phyloP scores from a whole-genome alignment of 2,888 invertebrate species.

The Nomada fucata region DNA sequence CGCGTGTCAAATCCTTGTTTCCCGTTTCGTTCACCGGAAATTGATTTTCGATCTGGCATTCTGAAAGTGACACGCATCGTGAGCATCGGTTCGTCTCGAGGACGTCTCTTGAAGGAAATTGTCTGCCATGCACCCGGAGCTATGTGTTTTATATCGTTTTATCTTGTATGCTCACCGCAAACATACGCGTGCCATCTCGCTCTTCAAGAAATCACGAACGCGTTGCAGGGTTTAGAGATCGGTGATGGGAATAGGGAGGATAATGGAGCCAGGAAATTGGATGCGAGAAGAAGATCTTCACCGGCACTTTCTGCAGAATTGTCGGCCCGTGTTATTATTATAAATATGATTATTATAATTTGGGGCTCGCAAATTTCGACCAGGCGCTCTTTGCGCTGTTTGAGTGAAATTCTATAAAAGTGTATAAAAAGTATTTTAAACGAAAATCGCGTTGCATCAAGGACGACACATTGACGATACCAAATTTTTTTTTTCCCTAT shows the following conservation, averaged over 20 bases:
- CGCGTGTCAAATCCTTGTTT: constrained; percentile 58
- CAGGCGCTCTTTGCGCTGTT: no score
- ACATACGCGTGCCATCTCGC: background rate
- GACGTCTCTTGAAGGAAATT: constrained; percentile 64
- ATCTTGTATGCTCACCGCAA: constrained; percentile 18
- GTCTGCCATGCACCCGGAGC: constrained; percentile 51
- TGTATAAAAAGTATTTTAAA: no score
- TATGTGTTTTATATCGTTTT: constrained; percentile 22
- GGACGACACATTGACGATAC: no score
- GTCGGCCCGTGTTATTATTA: no score
- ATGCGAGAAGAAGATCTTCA: background rate
- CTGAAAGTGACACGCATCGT: constrained; percentile 65
- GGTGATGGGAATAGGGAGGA: no score
- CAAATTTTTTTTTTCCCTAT: no score
- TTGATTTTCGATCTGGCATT: constrained; percentile 67
- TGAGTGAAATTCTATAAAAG: no score
- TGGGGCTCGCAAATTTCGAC: no score
- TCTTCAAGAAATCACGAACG: background rate
- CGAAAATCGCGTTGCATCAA: no score
- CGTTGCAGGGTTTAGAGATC: no score
- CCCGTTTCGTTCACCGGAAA: constrained; percentile 63
- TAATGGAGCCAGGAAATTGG: background rate
- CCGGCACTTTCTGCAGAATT: no score
- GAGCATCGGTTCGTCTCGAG: constrained; percentile 45
- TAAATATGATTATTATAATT: background rate